Evolutionary conservation across 1,140 invertebrate species (phyloP).

Genomic region (Pygmarrhopalites habei): DNA sequence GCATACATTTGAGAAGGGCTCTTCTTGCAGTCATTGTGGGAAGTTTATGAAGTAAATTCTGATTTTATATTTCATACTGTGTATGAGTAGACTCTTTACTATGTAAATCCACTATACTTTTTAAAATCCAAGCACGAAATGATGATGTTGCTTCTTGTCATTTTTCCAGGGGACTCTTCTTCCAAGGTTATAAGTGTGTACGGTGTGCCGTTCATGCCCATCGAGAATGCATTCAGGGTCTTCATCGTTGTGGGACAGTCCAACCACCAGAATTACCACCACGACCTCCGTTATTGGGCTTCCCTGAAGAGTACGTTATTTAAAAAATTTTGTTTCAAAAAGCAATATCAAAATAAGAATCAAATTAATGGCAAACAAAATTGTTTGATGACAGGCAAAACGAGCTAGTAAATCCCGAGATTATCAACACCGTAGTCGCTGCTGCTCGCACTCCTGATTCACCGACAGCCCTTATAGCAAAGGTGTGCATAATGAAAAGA

Average conservation of each 20-base stretch:
- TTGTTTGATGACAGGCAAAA: too few relatives aligned
- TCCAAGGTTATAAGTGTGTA: slow-evolving; percentile 68
- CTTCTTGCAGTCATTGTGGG: slow-evolving; percentile 70
- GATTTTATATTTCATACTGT: too few relatives aligned
- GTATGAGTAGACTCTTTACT: too few relatives aligned
- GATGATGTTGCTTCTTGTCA: too few relatives aligned
- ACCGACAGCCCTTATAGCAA: neutral
- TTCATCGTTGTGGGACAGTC: slow-evolving; percentile 33
- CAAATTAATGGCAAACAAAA: too few relatives aligned
- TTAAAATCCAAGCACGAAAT: too few relatives aligned
- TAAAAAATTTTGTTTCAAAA: too few relatives aligned
- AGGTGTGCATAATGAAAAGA: slow-evolving; percentile 1
- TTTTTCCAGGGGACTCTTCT: slow-evolving; percentile 57
- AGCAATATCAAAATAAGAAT: too few relatives aligned
- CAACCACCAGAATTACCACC: slow-evolving; percentile 40
- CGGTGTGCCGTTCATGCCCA: slow-evolving; percentile 28
- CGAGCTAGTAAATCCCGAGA: too few relatives aligned
- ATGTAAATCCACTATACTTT: too few relatives aligned
- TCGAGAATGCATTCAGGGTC: slow-evolving; percentile 26
- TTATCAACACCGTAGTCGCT: neutral
- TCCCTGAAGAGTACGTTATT: too few relatives aligned
- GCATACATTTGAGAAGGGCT: slow-evolving; percentile 74
- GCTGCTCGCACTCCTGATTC: slow-evolving; percentile 13
- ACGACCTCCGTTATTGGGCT: slow-evolving; percentile 31
- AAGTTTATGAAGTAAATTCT: slow-evolving; percentile 87